Conservation (phyloP, 1,140 invertebrate genomes). For the Gryon sp. region DNA sequence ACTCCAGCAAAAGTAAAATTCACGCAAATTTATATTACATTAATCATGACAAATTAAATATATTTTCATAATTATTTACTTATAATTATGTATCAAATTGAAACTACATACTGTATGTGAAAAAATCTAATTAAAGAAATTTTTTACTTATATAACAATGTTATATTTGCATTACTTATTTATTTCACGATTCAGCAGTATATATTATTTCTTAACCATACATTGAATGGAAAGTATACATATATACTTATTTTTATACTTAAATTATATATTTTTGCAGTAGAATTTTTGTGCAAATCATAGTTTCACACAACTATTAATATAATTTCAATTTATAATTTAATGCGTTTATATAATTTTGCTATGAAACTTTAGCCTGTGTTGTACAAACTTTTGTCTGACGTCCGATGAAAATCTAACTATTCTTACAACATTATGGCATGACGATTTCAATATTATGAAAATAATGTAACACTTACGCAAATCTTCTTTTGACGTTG, state of each 20-base stretch:
- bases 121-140: too few relatives aligned
- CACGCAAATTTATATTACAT: too few relatives aligned
- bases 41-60: too few relatives aligned
- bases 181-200: too few relatives aligned
- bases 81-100: too few relatives aligned
- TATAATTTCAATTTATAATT: slow-evolving; percentile 21
- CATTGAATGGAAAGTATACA: too few relatives aligned
- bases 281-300: neutral
- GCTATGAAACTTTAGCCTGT: slow-evolving; percentile 13
- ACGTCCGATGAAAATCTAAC: slow-evolving; percentile 39
- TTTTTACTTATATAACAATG: too few relatives aligned
- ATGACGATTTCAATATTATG: slow-evolving; percentile 43
- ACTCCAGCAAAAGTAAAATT: neutral
- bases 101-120: too few relatives aligned
- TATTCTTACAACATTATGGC: slow-evolving; percentile 33
- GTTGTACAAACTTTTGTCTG: slow-evolving; percentile 6
- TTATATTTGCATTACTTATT: too few relatives aligned
- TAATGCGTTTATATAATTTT: slow-evolving; percentile 18
- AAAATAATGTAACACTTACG: slow-evolving; percentile 71
- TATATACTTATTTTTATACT: too few relatives aligned
- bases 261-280: too few relatives aligned
- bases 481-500: slow-evolving; percentile 74
- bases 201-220: slow-evolving; percentile 1
- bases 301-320: slow-evolving; percentile 15
- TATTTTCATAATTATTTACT: too few relatives aligned